Evolutionary conservation across 2,113 vertebrate genomes (phyloP), one percentile per base, ranked within the genome.

Genomic region (Antigone vipio): DNA sequence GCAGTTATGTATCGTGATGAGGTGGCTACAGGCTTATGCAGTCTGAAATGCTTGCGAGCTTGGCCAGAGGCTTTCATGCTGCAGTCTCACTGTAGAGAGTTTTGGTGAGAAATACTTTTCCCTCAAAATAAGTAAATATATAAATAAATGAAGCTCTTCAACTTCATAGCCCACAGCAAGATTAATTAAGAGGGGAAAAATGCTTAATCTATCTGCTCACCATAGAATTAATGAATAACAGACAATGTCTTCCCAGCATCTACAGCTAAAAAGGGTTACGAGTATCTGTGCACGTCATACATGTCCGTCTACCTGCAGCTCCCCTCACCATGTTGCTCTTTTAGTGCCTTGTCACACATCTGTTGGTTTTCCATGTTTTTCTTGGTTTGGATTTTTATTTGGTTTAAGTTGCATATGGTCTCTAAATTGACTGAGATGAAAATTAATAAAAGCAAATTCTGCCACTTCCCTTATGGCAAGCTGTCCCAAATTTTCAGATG

Each of bases 111-210:
- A 89, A 47, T 58, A 3, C 1, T 82, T 89, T 76, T 58, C 66
- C 58, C 62, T 91, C 67, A 87, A 79, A 95, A 91, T 18, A 84
- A 83, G 59, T 52, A 93, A 96, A 92, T 93, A 93, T 72, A 91
- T 82, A 91, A 96, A 82, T 91, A 95, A 96, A 91, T 85, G 6
- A 88, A 93, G 69, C 44, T 81, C 56, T 89, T 74, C 62, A 19
- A 69, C 49, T 82, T 92, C 45, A 13, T 73, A 82, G 91, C 92
- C 84, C 42, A 44, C 20, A 82, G 95, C 80, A 79, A 89, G 84
- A 85, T 85, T 93, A 92, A 92, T 92, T 95, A 96, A 89, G 75
- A 76, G 29, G 29, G 56, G 73, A 22, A 88, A 93, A 94, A 91
- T 68, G 38, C 86, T 82, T 92, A 75, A 95, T 95, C 86, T 95